A percentile compares a stretch with the other conserved stretches of the same genome.
Evolutionary conservation across 2,888 invertebrate species (phyloP).

Genomic region (Caenorhabditis sinica): DNA sequence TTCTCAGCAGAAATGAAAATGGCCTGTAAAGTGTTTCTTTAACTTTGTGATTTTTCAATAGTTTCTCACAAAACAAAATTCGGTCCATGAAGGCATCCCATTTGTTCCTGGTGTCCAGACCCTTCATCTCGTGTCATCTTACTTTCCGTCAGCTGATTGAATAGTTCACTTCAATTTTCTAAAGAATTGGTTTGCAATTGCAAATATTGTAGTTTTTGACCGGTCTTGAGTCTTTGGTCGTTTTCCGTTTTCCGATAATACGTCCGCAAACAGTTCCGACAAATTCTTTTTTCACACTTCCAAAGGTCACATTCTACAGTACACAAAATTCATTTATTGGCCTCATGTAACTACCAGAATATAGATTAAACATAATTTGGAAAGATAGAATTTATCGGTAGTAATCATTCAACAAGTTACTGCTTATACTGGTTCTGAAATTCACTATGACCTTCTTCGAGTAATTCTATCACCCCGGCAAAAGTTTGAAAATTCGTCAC

Average conservation of each 20-base stretch:
- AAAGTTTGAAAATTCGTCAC: background rate
- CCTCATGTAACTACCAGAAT: background rate
- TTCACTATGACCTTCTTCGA: no score
- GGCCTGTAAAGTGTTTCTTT: no score
- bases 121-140: no score
- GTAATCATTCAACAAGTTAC: no score
- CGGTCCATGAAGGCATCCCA: background rate
- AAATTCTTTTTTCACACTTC: background rate
- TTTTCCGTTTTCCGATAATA: slow-evolving; percentile 23
- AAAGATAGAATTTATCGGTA: no score
- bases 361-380: background rate
- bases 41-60: no score
- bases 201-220: slow-evolving; percentile 11
- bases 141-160: background rate
- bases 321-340: background rate
- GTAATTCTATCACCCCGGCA: background rate
- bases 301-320: slow-evolving; percentile 11
- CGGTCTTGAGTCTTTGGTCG: slow-evolving; percentile 29
- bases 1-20: no score
- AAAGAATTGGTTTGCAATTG: no score
- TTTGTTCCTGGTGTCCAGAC: background rate
- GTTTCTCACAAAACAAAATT: background rate
- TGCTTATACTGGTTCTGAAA: no score
- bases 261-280: slow-evolving; percentile 16
- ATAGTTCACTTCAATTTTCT: background rate